A percentile compares a stretch with the other conserved stretches of the same genome.
Evolutionary conservation across 1,140 invertebrate species (phyloP).

Genomic region (Aethina tumida): DNA sequence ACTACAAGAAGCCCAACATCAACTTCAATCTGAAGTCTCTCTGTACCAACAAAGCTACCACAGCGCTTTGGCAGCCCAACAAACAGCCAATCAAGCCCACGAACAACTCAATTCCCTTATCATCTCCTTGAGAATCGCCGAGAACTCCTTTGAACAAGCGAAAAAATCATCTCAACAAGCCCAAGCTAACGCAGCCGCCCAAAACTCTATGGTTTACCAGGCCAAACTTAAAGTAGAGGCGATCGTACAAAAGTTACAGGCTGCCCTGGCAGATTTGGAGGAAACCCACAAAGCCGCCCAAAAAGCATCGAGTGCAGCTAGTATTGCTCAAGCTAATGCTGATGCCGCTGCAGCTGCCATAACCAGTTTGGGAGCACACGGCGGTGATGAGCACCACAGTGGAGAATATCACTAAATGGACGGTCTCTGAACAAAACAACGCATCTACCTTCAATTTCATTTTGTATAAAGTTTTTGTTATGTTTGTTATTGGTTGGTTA

Average conservation of each 20-base stretch:
- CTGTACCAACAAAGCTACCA: slow-evolving; percentile 7
- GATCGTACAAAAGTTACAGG: slow-evolving; percentile 6
- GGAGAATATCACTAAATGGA: too few relatives aligned
- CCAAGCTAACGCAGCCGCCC: slow-evolving; percentile 7
- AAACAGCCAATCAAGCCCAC: slow-evolving; percentile 9
- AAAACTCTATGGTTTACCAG: slow-evolving; percentile 7
- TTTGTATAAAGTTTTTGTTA: too few relatives aligned
- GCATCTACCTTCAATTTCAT: too few relatives aligned
- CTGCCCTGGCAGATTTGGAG: slow-evolving; percentile 4
- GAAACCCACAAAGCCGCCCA: slow-evolving; percentile 7
- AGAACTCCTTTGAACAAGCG: slow-evolving; percentile 1
- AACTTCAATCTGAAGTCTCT: slow-evolving; percentile 10
- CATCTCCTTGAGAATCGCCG: slow-evolving; percentile 3
- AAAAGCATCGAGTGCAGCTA: slow-evolving; percentile 5
- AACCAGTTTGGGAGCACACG: too few relatives aligned
- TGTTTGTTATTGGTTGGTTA: too few relatives aligned
- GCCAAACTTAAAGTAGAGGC: slow-evolving; percentile 4
- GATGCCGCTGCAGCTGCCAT: slow-evolving; percentile 9
- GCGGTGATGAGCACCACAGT: too few relatives aligned
- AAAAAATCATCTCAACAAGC: slow-evolving; percentile 5
- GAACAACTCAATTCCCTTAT: slow-evolving; percentile 3
- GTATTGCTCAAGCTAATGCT: slow-evolving; percentile 10
- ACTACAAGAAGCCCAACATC: slow-evolving; percentile 8
- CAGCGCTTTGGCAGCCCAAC: slow-evolving; percentile 5
- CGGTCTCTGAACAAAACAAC: too few relatives aligned